A percentile compares a stretch with the other conserved stretches of the same genome.
Conservation (phyloP, 1,140 invertebrate species). For the Meloidogyne exigua region DNA sequence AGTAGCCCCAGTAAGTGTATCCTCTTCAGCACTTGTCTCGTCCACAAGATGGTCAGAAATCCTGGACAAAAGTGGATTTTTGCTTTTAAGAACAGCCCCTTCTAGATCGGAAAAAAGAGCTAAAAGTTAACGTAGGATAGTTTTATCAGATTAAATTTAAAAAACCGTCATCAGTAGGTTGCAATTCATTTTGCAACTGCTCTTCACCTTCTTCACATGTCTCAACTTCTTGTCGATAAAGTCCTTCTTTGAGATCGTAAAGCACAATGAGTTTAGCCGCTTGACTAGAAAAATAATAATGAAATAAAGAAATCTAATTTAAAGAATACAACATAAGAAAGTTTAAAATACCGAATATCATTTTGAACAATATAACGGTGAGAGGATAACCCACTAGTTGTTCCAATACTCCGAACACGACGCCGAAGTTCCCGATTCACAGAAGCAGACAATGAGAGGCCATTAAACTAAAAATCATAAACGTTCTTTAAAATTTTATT, state of each 20-base stretch:
- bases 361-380: conserved; percentile 25
- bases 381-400: conserved; percentile 76
- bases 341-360: conserved; percentile 36
- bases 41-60: conserved; percentile 98
- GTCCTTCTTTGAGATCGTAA: conserved; percentile 78
- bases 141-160: background rate
- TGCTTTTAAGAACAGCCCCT: conserved; percentile 73
- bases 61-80: conserved; percentile 91
- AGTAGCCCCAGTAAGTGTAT: conserved; percentile 69
- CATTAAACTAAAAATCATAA: conserved; percentile 71
- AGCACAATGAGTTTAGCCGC: conserved; percentile 91
- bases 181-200: background rate
- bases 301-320: too few relatives aligned
- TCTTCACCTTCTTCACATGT: conserved; percentile 35
- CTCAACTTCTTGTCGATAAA: conserved; percentile 73
- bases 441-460: conserved; percentile 88
- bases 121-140: background rate
- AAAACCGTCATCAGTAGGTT: background rate
- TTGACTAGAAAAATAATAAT: conserved; percentile 64
- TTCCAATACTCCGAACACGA: conserved; percentile 84
- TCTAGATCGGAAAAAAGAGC: conserved; percentile 46
- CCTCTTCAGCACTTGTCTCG: conserved; percentile 95
- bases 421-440: conserved; percentile 89
- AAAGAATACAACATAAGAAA: conserved; percentile 75
- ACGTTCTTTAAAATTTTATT: too few relatives aligned